Evolutionary conservation across 1,140 invertebrate genomes (phyloP).

Genomic region (Lucilia sericata): DNA sequence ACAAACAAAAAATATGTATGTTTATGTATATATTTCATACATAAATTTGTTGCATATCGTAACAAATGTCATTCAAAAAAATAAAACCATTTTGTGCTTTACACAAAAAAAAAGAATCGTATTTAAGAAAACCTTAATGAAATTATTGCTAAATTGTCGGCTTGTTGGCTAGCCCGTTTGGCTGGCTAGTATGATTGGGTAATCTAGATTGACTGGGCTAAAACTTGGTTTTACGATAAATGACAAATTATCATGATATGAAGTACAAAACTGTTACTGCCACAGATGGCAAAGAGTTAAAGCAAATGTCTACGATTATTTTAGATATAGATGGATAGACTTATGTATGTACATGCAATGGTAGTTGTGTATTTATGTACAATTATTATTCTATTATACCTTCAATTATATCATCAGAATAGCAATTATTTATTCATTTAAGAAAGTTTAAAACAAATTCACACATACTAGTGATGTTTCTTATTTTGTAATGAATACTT

Average conservation of each 20-base stretch:
- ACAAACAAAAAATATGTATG: neutral
- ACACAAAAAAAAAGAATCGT: too few species aligned
- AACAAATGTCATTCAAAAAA: conserved; percentile 34
- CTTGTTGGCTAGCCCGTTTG: neutral
- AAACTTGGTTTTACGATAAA: neutral
- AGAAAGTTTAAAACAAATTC: too few species aligned
- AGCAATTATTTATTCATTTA: too few species aligned
- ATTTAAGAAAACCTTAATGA: conserved; percentile 3
- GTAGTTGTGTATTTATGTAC: too few species aligned
- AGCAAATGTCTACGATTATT: neutral
- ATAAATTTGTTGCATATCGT: neutral
- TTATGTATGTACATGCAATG: too few species aligned
- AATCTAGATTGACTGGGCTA: too few species aligned
- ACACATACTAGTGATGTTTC: too few species aligned
- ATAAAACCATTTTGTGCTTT: too few species aligned
- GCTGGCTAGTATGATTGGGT: neutral
- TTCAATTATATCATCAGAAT: too few species aligned
- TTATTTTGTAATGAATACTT: too few species aligned
- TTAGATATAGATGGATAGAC: too few species aligned
- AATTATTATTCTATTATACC: too few species aligned
- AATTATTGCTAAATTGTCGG: neutral
- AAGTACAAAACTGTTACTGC: neutral
- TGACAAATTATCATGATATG: neutral
- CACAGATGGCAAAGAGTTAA: neutral
- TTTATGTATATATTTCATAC: neutral